phyloP scores from a whole-genome alignment of 2,113 vertebrate species.

The Lepisosteus osseus region DNA sequence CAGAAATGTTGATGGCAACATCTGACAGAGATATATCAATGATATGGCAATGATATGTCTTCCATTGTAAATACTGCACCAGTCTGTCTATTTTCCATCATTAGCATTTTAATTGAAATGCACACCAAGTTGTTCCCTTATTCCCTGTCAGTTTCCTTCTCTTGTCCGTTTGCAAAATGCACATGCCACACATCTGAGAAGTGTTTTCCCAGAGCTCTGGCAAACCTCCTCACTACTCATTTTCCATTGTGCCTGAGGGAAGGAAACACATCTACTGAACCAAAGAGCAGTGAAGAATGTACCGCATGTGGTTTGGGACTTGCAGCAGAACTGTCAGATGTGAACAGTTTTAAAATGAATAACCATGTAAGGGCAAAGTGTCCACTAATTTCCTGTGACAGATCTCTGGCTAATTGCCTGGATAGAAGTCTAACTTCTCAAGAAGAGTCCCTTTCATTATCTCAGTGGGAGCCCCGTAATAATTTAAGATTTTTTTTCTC shows the following conservation, averaged over 20 bases:
- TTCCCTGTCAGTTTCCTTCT: slow-evolving; percentile 49
- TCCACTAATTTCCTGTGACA: slow-evolving; percentile 1
- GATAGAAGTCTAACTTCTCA: not conserved
- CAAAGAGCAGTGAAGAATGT: not conserved
- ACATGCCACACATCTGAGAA: slow-evolving; percentile 45
- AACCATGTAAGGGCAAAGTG: not conserved
- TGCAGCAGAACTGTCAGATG: not conserved
- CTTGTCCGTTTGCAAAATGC: slow-evolving; percentile 46
- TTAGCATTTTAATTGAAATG: slow-evolving; percentile 69
- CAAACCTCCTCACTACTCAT: slow-evolving; percentile 40
- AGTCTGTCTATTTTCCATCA: slow-evolving; percentile 33
- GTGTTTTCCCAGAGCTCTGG: slow-evolving; percentile 44
- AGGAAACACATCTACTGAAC: not conserved
- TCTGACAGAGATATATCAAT: too few species aligned
- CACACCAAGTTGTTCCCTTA: slow-evolving; percentile 52
- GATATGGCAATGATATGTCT: too few species aligned
- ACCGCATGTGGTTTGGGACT: not conserved
- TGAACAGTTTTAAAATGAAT: not conserved
- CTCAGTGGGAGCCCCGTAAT: not conserved
- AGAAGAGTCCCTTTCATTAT: not conserved
- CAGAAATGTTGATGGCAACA: too few species aligned
- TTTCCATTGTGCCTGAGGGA: slow-evolving; percentile 36
- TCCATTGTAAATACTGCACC: too few species aligned
- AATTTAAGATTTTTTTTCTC: too few species aligned
- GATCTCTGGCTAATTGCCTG: slow-evolving; percentile 6